Percentiles rank a stretch among this genome's conserved stretches.
phyloP scores from a whole-genome alignment of 2,113 vertebrate species.

The Conger conger region DNA sequence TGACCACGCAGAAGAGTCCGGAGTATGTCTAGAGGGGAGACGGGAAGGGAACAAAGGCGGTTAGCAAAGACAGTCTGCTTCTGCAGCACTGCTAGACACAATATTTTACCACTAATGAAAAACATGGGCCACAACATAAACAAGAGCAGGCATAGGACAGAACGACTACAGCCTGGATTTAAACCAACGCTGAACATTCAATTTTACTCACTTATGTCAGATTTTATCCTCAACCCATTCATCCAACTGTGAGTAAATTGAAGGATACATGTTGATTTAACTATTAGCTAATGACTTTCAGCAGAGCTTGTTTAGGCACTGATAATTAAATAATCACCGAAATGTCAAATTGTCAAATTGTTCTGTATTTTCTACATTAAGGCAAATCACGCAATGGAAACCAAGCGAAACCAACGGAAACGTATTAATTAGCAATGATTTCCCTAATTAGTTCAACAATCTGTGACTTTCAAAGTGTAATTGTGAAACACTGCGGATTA shows the following conservation, averaged over 20 bases:
- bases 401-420: no score
- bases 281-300: no score
- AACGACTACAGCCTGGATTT: neutral
- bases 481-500: neutral
- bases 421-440: neutral
- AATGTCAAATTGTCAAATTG: no score
- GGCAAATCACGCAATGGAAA: neutral
- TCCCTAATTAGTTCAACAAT: neutral
- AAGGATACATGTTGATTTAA: no score
- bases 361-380: neutral
- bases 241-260: no score
- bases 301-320: no score
- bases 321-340: no score
- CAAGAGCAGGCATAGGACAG: neutral
- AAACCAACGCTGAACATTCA: neutral
- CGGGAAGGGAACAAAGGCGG: slow-evolving; percentile 9
- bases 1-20: slow-evolving; percentile 97
- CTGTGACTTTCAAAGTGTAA: neutral
- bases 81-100: neutral
- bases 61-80: neutral
- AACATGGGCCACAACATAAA: neutral
- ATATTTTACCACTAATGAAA: neutral
- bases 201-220: neutral
- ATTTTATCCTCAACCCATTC: neutral
- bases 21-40: slow-evolving; percentile 84